phyloP scores from a whole-genome alignment of 2,113 vertebrate species.

The Cyprinus carpio region DNA sequence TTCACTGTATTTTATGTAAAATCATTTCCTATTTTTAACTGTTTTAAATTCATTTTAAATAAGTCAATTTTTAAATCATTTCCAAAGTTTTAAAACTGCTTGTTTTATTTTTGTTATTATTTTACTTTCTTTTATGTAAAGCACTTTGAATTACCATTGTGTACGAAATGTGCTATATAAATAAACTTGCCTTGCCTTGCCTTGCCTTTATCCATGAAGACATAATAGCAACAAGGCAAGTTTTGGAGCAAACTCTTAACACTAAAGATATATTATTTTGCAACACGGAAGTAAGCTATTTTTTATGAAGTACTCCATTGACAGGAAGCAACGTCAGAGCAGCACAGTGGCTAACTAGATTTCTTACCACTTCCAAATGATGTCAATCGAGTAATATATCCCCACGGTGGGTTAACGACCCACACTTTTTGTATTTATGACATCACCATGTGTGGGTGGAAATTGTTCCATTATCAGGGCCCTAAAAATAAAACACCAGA shows the following conservation, averaged over 20 bases:
- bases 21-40: no score
- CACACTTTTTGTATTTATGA: constrained; percentile 22
- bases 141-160: no score
- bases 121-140: no score
- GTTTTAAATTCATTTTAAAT: no score
- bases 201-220: constrained; percentile 1
- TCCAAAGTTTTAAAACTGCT: no score
- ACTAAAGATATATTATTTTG: neutral
- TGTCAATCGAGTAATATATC: neutral
- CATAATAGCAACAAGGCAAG: neutral
- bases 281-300: no score
- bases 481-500: constrained; percentile 51
- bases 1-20: no score
- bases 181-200: no score
- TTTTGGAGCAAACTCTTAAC: constrained; percentile 6
- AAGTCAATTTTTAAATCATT: no score
- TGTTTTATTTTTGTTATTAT: no score
- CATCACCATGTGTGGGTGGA: constrained; percentile 42
- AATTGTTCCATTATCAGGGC: constrained; percentile 38
- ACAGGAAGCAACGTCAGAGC: constrained; percentile 1
- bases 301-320: neutral
- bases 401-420: neutral
- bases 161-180: no score
- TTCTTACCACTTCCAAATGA: neutral
- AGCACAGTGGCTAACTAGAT: neutral